Conservation (phyloP, 2,888 invertebrate species). For the Pristionchus fissidentatus region DNA sequence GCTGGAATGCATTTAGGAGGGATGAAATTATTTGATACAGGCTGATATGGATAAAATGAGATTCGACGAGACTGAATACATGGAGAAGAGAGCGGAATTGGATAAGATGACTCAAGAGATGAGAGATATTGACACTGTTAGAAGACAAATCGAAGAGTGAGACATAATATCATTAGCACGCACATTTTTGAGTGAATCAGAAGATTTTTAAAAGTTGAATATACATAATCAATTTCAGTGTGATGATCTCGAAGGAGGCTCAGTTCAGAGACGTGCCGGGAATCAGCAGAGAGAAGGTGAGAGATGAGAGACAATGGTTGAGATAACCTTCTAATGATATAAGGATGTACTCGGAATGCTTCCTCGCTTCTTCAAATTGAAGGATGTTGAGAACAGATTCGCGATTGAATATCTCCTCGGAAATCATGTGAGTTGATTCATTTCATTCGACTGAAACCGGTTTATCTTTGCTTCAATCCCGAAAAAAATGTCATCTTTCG, state of each 20-base stretch:
- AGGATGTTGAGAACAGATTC: constrained; percentile 80
- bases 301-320: neutral
- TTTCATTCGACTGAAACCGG: too few relatives aligned
- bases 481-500: too few relatives aligned
- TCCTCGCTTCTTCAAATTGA: constrained; percentile 85
- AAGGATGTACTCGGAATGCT: constrained; percentile 82
- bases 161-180: neutral
- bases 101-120: neutral
- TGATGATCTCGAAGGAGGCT: neutral
- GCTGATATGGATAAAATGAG: constrained; percentile 49
- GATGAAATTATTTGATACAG: too few relatives aligned
- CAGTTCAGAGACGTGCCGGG: constrained; percentile 47
- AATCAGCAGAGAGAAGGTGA: constrained; percentile 52
- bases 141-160: neutral
- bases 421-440: neutral
- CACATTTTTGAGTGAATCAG: neutral
- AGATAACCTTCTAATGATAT: neutral
- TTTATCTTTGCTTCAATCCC: too few relatives aligned
- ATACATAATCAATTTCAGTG: neutral
- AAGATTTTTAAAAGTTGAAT: neutral
- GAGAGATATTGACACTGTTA: neutral
- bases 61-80: constrained; percentile 53
- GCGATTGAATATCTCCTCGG: constrained; percentile 6
- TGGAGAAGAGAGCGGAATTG: neutral
- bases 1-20: too few relatives aligned